Evolutionary conservation across 2,888 invertebrate genomes (phyloP).

Genomic region (Drosophila nr. perissopoda): DNA sequence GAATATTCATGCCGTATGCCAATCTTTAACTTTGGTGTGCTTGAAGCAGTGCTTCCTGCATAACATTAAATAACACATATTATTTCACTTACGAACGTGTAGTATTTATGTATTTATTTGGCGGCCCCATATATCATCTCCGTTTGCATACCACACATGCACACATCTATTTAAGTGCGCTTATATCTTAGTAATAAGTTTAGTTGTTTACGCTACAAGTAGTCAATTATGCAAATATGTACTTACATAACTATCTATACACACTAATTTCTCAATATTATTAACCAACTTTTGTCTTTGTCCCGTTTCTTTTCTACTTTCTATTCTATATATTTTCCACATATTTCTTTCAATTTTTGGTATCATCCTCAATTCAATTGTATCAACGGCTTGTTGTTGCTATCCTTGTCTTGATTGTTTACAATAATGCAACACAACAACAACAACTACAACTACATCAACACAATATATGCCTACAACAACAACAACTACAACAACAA

Average conservation of each 20-base stretch:
- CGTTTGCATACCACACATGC: conserved; percentile 1
- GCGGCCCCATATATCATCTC: conserved; percentile 19
- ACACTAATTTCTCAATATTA: conserved; percentile 49
- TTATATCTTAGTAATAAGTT: conserved; percentile 7
- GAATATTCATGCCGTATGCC: not conserved
- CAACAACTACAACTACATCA: conserved; percentile 33
- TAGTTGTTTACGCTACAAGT: conserved; percentile 72
- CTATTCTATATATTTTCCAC: conserved; percentile 28
- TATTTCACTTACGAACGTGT: conserved; percentile 5
- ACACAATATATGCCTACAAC: conserved; percentile 38
- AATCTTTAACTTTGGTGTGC: conserved; percentile 3
- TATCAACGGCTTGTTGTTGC: conserved; percentile 76
- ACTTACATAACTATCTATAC: conserved; percentile 14
- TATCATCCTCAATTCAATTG: conserved; percentile 46
- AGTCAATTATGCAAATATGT: conserved; percentile 58
- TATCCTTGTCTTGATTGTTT: conserved; percentile 72
- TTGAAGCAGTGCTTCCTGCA: conserved; percentile 2
- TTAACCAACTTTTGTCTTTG: conserved; percentile 72
- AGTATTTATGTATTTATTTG: not conserved
- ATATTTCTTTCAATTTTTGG: conserved; percentile 54
- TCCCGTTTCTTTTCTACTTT: conserved; percentile 72
- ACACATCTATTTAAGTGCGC: conserved; percentile 2
- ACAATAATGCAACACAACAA: conserved; percentile 55
- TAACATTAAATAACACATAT: not conserved
- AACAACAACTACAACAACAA: conserved; percentile 25